Percentiles rank a stretch among this genome's conserved stretches.
These are phyloP conservation scores for Chymomyza costata DNA, from an alignment of 1,140 invertebrate genomes.

Conservation along the genomic window DNA sequence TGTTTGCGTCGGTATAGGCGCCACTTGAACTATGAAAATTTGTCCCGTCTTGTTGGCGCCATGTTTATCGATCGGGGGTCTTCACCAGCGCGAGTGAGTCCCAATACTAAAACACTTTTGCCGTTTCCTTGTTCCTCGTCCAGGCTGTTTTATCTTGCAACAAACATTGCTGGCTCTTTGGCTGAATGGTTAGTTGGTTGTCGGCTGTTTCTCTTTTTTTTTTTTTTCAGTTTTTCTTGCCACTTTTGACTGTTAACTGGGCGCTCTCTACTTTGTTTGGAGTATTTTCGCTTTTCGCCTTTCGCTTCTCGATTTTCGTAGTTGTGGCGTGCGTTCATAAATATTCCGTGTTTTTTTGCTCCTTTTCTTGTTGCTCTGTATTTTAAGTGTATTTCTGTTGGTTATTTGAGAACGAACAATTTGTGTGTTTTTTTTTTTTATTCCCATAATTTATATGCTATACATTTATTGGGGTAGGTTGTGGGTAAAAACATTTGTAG, in stretches of 20 bases:
- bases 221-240: background rate
- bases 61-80: slow-evolving; percentile 70
- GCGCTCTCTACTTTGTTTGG: slow-evolving; percentile 34
- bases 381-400: slow-evolving; percentile 68
- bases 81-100: slow-evolving; percentile 40
- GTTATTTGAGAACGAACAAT: slow-evolving; percentile 52
- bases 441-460: slow-evolving; percentile 64
- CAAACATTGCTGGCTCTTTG: slow-evolving; percentile 45
- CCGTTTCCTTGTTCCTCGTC: slow-evolving; percentile 40
- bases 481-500: slow-evolving; percentile 59
- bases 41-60: slow-evolving; percentile 72
- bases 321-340: slow-evolving; percentile 62
- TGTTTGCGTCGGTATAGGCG: slow-evolving; percentile 64
- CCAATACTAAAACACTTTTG: slow-evolving; percentile 59
- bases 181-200: background rate
- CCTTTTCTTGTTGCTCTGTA: slow-evolving; percentile 9
- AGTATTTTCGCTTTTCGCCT: slow-evolving; percentile 63
- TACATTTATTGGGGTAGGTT: slow-evolving; percentile 55
- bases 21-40: slow-evolving; percentile 75
- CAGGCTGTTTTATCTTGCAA: slow-evolving; percentile 46
- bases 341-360: slow-evolving; percentile 56
- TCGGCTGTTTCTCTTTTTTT: background rate
- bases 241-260: slow-evolving; percentile 31
- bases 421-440: slow-evolving; percentile 69
- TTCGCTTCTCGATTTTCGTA: background rate